phyloP scores from a whole-genome alignment of 2,888 invertebrate genomes.

The Amaurobius ferox region DNA sequence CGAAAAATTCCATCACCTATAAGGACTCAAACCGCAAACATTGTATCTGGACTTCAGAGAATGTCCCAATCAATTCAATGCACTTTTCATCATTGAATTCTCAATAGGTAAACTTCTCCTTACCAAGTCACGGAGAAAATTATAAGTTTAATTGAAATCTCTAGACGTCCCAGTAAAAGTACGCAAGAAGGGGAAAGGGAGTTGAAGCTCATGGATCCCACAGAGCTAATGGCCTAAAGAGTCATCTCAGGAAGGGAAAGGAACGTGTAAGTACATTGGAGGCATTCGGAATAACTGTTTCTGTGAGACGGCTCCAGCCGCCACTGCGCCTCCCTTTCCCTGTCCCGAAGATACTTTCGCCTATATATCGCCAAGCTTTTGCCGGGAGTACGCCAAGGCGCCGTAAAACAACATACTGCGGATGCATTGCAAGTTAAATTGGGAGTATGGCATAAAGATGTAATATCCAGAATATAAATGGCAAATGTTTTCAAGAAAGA shows the following conservation, averaged over 20 bases:
- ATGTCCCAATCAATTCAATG: not conserved
- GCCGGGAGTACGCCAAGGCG: conserved; percentile 37
- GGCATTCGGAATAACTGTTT: conserved; percentile 40
- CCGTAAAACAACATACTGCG: not conserved
- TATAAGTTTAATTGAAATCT: not conserved
- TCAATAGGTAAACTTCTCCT: no score
- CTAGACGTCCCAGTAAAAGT: not conserved
- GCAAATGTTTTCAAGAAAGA: no score
- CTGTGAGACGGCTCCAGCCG: conserved; percentile 18
- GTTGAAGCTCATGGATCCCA: conserved; percentile 26
- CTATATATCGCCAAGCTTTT: conserved; percentile 6
- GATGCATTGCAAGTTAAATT: not conserved
- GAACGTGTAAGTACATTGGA: conserved; percentile 21
- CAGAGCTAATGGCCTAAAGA: not conserved
- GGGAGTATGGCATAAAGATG: no score
- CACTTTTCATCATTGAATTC: not conserved
- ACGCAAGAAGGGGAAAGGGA: not conserved
- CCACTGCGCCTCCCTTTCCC: conserved; percentile 24
- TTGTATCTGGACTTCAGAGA: not conserved
- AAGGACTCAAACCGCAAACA: not conserved
- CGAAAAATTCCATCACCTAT: not conserved
- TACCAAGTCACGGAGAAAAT: not conserved
- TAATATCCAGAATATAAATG: no score
- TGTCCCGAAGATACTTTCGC: not conserved
- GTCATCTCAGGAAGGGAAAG: not conserved